phyloP scores from a whole-genome alignment of 2,888 invertebrate genomes.

The Caenorhabditis parvicauda region DNA sequence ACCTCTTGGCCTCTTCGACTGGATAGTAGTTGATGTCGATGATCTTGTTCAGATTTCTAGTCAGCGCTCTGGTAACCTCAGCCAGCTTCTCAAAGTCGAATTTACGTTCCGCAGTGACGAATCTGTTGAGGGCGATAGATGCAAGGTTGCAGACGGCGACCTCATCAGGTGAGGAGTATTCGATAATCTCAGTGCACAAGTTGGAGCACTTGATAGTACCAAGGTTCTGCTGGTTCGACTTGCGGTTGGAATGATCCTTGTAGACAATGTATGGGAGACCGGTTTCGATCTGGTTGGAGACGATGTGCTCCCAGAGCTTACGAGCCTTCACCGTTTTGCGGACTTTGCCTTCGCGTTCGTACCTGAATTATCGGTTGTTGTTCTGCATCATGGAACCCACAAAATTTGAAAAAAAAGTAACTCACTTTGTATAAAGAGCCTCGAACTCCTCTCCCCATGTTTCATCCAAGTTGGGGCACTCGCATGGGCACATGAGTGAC shows the following conservation, averaged over 20 bases:
- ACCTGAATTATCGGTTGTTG: too few species aligned
- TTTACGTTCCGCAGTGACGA: conserved; percentile 74
- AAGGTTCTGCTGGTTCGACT: conserved; percentile 94
- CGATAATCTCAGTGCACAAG: conserved; percentile 93
- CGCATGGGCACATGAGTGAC: conserved; percentile 95
- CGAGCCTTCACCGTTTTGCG: conserved; percentile 73
- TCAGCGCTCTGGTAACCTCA: conserved; percentile 72
- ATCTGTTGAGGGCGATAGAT: conserved; percentile 93
- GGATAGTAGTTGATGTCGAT: conserved; percentile 96
- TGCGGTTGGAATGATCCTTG: conserved; percentile 86
- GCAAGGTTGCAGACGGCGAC: conserved; percentile 95
- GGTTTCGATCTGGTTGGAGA: conserved; percentile 82
- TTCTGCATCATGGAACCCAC: neutral
- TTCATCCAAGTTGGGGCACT: conserved; percentile 84
- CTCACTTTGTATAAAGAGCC: conserved; percentile 75
- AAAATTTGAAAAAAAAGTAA: neutral
- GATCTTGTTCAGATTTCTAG: conserved; percentile 89
- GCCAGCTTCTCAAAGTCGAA: conserved; percentile 86
- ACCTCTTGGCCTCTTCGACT: conserved; percentile 74
- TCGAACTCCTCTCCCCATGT: conserved; percentile 95
- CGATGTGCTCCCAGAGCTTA: conserved; percentile 86
- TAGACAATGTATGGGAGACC: conserved; percentile 86
- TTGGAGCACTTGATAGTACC: conserved; percentile 98
- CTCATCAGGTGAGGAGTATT: conserved; percentile 72
- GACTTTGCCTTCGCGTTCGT: conserved; percentile 61